phyloP scores from a whole-genome alignment of 2,113 vertebrate genomes.

The Cyphomyrus plagiostoma region DNA sequence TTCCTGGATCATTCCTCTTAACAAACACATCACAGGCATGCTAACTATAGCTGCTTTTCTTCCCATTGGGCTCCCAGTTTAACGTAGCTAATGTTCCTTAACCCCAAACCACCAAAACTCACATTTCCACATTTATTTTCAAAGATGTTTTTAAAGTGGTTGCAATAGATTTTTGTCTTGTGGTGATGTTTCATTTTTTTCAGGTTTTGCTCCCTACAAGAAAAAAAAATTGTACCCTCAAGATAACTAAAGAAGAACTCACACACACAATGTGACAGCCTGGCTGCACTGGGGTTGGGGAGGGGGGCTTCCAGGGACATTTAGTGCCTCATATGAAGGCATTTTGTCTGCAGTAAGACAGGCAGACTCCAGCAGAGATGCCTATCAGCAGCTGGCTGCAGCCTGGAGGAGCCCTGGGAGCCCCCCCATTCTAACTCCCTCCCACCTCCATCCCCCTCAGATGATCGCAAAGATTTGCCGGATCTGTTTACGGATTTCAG shows the following conservation, averaged over 20 bases:
- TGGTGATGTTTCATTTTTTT: neutral
- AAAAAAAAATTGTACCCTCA: neutral
- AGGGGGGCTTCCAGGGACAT: neutral
- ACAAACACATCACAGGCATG: neutral
- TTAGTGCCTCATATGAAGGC: constrained; percentile 19
- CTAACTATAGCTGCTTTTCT: neutral
- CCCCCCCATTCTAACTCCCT: neutral
- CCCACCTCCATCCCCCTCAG: neutral
- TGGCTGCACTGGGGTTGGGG: neutral
- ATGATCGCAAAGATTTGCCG: constrained; percentile 14
- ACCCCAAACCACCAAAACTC: neutral
- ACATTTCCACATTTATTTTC: neutral
- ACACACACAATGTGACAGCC: neutral
- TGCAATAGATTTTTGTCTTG: neutral
- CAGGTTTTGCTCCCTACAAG: neutral
- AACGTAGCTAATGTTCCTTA: neutral
- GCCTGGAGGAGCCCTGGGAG: constrained; percentile 28
- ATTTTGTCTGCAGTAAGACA: constrained; percentile 28
- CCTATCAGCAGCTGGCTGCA: constrained; percentile 17
- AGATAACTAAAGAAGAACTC: neutral
- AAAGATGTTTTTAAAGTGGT: neutral
- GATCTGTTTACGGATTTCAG: constrained; percentile 18
- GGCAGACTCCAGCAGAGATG: constrained; percentile 28
- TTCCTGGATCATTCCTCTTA: neutral
- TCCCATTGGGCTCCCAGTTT: neutral